Evolutionary conservation across 2,888 invertebrate genomes (phyloP).

Genomic region (Synanthedon tipuliformis): DNA sequence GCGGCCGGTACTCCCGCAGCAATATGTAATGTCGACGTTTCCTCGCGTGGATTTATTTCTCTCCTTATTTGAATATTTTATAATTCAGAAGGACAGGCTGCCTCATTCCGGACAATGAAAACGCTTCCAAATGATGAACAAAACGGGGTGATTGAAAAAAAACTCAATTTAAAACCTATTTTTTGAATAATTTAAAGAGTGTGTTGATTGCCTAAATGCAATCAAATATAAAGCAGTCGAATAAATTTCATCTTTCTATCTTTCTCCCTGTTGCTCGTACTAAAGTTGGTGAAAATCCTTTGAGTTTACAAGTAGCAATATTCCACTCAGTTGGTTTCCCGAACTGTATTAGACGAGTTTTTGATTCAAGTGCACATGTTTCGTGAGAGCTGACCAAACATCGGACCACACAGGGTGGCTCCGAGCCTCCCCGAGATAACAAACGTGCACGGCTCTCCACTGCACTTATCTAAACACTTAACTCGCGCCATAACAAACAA

Average conservation of each 20-base stretch:
- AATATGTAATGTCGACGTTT: slow-evolving; percentile 60
- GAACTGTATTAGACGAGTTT: slow-evolving; percentile 23
- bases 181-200: no score
- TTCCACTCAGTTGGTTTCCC: neutral
- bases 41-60: slow-evolving; percentile 55
- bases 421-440: slow-evolving; percentile 61
- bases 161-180: no score
- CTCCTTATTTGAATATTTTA: slow-evolving; percentile 60
- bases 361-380: slow-evolving; percentile 42
- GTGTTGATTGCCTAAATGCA: no score
- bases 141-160: neutral
- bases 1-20: slow-evolving; percentile 52
- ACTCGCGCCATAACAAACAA: slow-evolving; percentile 64
- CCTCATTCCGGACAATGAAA: slow-evolving; percentile 13
- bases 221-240: no score
- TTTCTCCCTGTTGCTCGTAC: no score
- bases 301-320: neutral
- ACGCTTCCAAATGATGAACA: neutral
- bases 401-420: slow-evolving; percentile 64
- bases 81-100: slow-evolving; percentile 45
- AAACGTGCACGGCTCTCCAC: slow-evolving; percentile 58
- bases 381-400: slow-evolving; percentile 30
- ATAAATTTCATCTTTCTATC: no score
- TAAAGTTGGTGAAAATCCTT: neutral
- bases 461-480: slow-evolving; percentile 70